Evolutionary conservation across 2,888 invertebrate species (phyloP).

Genomic region (Rhyacophila evoluta): DNA sequence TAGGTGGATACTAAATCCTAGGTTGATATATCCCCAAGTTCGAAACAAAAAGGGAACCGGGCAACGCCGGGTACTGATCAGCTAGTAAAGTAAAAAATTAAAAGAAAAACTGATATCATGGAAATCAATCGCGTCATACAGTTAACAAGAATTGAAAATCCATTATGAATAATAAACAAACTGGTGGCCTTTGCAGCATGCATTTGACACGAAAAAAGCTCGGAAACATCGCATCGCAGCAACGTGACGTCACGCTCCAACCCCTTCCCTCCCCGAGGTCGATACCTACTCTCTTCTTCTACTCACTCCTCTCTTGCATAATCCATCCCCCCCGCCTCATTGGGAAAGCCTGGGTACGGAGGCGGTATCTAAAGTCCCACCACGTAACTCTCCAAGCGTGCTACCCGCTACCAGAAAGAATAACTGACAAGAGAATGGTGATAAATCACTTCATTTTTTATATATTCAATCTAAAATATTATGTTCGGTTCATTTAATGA

Average conservation of each 20-base stretch:
- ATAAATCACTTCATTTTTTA: background rate
- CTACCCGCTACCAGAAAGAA: background rate
- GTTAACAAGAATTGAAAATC: background rate
- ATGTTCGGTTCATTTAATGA: background rate
- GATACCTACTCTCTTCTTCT: conserved; percentile 32
- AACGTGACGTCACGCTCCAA: conserved; percentile 43
- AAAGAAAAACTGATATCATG: background rate
- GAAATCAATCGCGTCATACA: background rate
- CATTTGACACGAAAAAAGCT: conserved; percentile 23
- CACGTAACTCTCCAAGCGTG: conserved; percentile 35
- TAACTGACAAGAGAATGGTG: background rate
- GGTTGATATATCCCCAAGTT: too few species aligned
- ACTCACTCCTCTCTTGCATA: conserved; percentile 3
- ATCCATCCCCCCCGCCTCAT: background rate
- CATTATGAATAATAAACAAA: conserved; percentile 20
- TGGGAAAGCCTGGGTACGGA: background rate
- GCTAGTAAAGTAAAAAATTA: too few species aligned
- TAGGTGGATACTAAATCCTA: too few species aligned
- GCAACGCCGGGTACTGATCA: too few species aligned
- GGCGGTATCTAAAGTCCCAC: conserved; percentile 37
- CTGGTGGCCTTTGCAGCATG: conserved; percentile 3
- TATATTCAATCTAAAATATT: background rate
- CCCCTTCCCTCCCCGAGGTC: conserved; percentile 25
- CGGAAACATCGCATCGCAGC: conserved; percentile 16
- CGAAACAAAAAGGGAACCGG: too few species aligned